Evolutionary conservation across 1,140 invertebrate genomes (phyloP), one percentile per base, ranked within the genome.

Genomic region (Pogonus chalceus): DNA sequence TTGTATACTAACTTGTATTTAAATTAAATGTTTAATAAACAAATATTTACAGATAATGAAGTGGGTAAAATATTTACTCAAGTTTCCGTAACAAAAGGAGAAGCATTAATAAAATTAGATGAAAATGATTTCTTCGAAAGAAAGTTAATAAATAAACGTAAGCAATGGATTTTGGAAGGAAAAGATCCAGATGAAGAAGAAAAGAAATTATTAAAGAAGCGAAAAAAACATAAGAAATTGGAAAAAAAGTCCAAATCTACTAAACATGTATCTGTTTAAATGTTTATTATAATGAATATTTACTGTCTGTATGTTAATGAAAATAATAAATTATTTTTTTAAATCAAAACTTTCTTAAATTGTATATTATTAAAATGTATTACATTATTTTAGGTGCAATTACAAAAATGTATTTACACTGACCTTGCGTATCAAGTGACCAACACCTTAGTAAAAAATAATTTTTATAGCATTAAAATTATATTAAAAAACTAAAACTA

Each of bases 101-200:
- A 97, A 70, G 90, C 92, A 4, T 89, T 95, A 69, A 91, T 97
- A 48, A 83, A 84, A 65, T 71, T 98, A 20, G 92, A 97, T 64
- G 88, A 94, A 68, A 83, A 83, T 58, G 88, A 96, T 65, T 95
- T 95, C 70, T 90, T 90, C 65, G 89, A 96, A 68, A 82, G 87
- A 54, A 88, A 85, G 61, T 76, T 83, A 58, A 92, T 91, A 50
- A 92, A 96, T 74, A 87, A 91, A 62, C 74, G 85, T 54, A 97
- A 96, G 67, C 80, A 90, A 51, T 79, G 91, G 69, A 86, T 96
- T 54, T 66, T 91, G 59, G 84, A 91, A 62, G 92, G 90, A 23
- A 82, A 85, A 58, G 81, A 88, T 72, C 86, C 86, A 0, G 87
- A 91, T 50, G 76, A 83, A 66, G 81, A 87, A 66, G 85, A 87